Base-by-base conservation (phyloP, 2,797 vertebrate species). In the Fundulus diaphanus region DNA sequence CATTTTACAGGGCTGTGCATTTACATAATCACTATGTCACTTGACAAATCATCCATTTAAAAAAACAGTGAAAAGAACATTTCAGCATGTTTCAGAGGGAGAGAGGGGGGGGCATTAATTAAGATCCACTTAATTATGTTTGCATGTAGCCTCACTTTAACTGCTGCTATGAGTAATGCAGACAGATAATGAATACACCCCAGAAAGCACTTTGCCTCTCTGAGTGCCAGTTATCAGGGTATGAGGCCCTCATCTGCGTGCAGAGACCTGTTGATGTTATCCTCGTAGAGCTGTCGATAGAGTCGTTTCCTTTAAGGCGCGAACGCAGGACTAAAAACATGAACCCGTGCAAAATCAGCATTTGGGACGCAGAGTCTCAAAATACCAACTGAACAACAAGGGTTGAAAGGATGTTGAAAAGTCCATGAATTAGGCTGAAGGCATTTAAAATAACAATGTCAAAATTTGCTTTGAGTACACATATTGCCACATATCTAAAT, bases 61-160 rank as follows among this genome's bases (percentile, higher is more conserved):
- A 16, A 66, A 73, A 68, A 51, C 70, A 12, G 37, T 66, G 68
- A 24, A 61, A 88, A 83, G 70, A 79, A 76, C 67, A 77, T 78
- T 82, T 73, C 73, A 66, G 71, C 68, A 54, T 61, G 78, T 88
- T 82, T 85, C 74, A 71, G 48, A 68, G 78, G 49, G 56, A 78
- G 72, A 71, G 75, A 3, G 27, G 29, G 71, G 48, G 52, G 48
- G 42, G 65, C 78, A 83, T 84, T 88, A 85, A 91, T 89, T 90
- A 83, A 84, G 61, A 80, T 61, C 72, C 74, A 73, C 76, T 84
- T 89, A 83, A 90, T 90, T 90, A 83, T 69, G 46, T 67, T 66
- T 29, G 49, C 73, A 59, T 81, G 70, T 74, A 84, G 82, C 70
- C 78, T 80, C 82, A 16, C 75, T 82, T 84, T 87, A 85, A 89